These are phyloP conservation scores for Flabesymbios commensalis DNA, from an alignment of 2,888 invertebrate genomes.

Conservation along the genomic window DNA sequence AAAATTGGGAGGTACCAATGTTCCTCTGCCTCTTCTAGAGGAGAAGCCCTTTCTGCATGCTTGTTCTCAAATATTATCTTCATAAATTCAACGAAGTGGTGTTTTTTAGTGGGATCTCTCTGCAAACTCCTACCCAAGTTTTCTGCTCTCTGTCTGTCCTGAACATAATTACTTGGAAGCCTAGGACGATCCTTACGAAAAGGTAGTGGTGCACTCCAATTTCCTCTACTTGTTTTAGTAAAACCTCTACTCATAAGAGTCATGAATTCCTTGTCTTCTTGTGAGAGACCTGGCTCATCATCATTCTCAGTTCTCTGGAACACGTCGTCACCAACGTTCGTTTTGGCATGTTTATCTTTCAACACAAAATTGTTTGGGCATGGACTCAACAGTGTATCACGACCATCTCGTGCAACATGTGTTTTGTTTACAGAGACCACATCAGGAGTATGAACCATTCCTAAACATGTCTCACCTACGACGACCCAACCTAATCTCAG, in stretches of 20 bases:
- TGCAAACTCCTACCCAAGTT: background rate
- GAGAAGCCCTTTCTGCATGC: background rate
- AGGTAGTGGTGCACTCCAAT: background rate
- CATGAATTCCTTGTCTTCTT: background rate
- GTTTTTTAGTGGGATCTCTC: background rate
- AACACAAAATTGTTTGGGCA: no score
- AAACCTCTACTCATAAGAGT: background rate
- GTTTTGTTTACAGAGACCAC: no score
- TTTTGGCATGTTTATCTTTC: background rate
- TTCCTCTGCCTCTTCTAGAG: slow-evolving; percentile 1
- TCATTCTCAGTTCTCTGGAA: background rate
- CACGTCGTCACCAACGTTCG: background rate
- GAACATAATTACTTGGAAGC: background rate
- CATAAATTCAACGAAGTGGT: background rate
- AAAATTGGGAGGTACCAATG: slow-evolving; percentile 32
- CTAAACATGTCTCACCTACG: no score
- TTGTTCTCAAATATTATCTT: background rate
- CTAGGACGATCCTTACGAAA: background rate
- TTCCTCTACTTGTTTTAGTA: background rate
- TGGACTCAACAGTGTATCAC: no score
- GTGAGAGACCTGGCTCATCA: background rate
- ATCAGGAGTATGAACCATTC: no score
- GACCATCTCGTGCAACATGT: no score
- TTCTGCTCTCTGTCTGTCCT: background rate
- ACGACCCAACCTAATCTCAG: no score